phyloP scores from a whole-genome alignment of 2,113 vertebrate species.

The Ifrita kowaldi region DNA sequence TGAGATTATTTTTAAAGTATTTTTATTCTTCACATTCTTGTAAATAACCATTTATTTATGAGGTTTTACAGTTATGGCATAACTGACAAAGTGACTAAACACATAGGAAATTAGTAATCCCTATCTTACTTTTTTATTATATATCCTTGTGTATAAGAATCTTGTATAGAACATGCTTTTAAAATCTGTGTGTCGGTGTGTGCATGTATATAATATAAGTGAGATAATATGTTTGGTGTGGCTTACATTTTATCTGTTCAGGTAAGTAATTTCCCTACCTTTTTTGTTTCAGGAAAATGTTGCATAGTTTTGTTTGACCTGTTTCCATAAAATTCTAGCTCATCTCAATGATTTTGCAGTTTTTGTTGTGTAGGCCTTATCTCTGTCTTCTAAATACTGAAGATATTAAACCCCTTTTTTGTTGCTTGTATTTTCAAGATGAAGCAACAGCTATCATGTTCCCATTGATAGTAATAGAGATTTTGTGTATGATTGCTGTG shows the following conservation, averaged over 20 bases:
- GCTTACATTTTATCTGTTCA: not conserved
- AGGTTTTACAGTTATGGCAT: not conserved
- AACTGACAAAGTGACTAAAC: not conserved
- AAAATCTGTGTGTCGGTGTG: not conserved
- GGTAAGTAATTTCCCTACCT: slow-evolving; percentile 1
- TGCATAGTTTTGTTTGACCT: not conserved
- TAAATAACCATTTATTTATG: not conserved
- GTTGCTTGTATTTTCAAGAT: not conserved
- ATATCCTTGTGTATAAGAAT: not conserved
- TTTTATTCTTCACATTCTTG: not conserved
- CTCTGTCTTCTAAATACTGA: not conserved
- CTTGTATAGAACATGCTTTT: not conserved
- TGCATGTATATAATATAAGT: not conserved
- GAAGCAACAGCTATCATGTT: not conserved
- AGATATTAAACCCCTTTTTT: not conserved
- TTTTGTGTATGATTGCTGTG: not conserved
- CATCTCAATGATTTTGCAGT: not conserved
- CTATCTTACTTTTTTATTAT: not conserved
- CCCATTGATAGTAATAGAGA: not conserved
- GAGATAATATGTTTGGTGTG: not conserved
- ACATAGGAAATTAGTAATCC: not conserved
- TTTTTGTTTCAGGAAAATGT: not conserved
- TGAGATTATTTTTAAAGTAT: not conserved
- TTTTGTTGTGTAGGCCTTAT: not conserved
- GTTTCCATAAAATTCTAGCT: not conserved